phyloP scores from a whole-genome alignment of 2,797 vertebrate genomes.

The Amazona ochrocephala region DNA sequence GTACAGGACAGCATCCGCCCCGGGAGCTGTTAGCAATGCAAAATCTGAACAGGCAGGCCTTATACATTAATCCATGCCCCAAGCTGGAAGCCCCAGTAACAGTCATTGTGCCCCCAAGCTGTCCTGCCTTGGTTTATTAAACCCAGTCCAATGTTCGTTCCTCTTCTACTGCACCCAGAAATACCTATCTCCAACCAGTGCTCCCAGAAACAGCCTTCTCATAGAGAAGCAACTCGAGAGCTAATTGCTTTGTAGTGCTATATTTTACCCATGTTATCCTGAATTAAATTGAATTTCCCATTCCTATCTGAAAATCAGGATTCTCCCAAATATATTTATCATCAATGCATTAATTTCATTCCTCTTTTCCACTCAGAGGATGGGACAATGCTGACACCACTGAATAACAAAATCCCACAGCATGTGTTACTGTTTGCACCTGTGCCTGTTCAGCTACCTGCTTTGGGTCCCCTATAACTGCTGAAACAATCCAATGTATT shows the following conservation, averaged over 20 bases:
- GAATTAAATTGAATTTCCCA: neutral
- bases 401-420: neutral
- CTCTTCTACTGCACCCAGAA: neutral
- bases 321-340: neutral
- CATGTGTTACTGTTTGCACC: fast-evolving
- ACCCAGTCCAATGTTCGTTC: neutral
- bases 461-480: neutral
- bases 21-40: neutral
- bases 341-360: neutral
- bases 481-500: neutral
- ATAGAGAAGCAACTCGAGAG: neutral
- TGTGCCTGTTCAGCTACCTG: fast-evolving
- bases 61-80: neutral
- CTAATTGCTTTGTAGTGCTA: neutral
- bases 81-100: neutral
- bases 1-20: neutral
- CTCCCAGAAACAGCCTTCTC: neutral
- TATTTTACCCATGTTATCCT: neutral
- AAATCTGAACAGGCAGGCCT: neutral
- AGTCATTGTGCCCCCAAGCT: neutral
- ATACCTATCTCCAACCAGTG: neutral
- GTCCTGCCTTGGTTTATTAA: neutral
- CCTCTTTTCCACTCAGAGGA: neutral
- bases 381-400: neutral
- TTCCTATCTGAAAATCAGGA: neutral